phyloP scores from a whole-genome alignment of 1,140 invertebrate genomes.

The Tenebrio molitor region DNA sequence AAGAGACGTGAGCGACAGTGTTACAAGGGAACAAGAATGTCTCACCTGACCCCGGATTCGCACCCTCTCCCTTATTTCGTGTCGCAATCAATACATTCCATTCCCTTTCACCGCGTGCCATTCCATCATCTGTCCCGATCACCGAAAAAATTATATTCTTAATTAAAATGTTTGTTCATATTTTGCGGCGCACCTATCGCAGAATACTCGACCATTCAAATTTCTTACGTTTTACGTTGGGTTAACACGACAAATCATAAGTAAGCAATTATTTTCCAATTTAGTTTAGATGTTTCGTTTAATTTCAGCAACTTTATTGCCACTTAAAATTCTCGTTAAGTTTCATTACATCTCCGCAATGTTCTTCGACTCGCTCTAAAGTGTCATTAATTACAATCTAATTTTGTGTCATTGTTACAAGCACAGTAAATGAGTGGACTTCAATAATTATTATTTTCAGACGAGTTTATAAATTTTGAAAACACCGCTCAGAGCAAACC shows the following conservation, averaged over 20 bases:
- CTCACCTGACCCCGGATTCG: slow-evolving; percentile 50
- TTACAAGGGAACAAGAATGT: slow-evolving; percentile 51
- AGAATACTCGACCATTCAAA: too few relatives aligned
- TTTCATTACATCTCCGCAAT: slow-evolving; percentile 29
- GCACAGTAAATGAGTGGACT: too few relatives aligned
- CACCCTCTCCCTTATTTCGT: slow-evolving; percentile 31
- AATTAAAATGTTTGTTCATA: slow-evolving; percentile 33
- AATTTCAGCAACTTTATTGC: slow-evolving; percentile 32
- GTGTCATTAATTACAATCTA: slow-evolving; percentile 25
- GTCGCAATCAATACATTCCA: slow-evolving; percentile 49
- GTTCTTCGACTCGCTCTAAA: slow-evolving; percentile 24
- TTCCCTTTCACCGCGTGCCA: slow-evolving; percentile 45
- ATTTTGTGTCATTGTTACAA: slow-evolving; percentile 30
- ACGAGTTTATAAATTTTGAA: too few relatives aligned
- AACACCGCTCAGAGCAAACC: too few relatives aligned
- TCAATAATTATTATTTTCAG: too few relatives aligned
- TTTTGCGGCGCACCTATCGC: too few relatives aligned
- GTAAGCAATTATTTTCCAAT: slow-evolving; percentile 22
- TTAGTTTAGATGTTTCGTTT: slow-evolving; percentile 32
- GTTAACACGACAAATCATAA: slow-evolving; percentile 25
- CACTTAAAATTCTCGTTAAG: slow-evolving; percentile 31
- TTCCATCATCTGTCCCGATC: slow-evolving; percentile 33
- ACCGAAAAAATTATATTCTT: slow-evolving; percentile 37
- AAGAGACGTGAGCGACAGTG: slow-evolving; percentile 42
- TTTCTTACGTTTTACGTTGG: background rate